Conservation (phyloP, 92 coral and sea anemone species). For the Epizoanthus illoricatus region DNA sequence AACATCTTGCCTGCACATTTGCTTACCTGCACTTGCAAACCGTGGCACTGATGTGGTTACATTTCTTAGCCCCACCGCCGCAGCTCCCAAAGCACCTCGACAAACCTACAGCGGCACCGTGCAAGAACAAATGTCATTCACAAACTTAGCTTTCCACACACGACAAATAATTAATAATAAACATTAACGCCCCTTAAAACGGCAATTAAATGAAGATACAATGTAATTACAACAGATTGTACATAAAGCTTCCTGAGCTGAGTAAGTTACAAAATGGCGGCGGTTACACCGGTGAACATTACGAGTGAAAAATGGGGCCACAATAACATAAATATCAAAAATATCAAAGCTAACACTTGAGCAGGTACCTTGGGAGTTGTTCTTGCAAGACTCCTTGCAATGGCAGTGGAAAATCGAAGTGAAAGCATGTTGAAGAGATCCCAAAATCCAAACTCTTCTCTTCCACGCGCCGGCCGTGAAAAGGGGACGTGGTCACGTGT, state of each 20-base stretch:
- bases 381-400: slow-evolving; percentile 82
- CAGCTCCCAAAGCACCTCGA: slow-evolving; percentile 93
- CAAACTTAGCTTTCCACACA: not conserved
- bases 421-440: slow-evolving; percentile 83
- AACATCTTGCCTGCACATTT: too few relatives aligned
- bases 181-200: too few relatives aligned
- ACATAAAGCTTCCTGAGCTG: slow-evolving; percentile 8
- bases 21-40: slow-evolving; percentile 77
- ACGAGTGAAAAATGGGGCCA: slow-evolving; percentile 3
- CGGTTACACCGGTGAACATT: slow-evolving; percentile 1
- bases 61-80: slow-evolving; percentile 81
- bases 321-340: not conserved
- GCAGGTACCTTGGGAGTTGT: slow-evolving; percentile 82
- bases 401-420: slow-evolving; percentile 74
- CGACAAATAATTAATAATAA: not conserved
- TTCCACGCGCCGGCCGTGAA: slow-evolving; percentile 59
- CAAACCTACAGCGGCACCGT: slow-evolving; percentile 51
- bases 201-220: not conserved
- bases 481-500: slow-evolving; percentile 57
- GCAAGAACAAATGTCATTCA: not conserved
- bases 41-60: slow-evolving; percentile 70
- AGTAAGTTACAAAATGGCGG: slow-evolving; percentile 37
- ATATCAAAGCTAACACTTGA: not conserved
- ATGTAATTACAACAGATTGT: slow-evolving; percentile 3
- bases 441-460: slow-evolving; percentile 28